Evolutionary conservation across 2,797 vertebrate species (phyloP), one percentile per base, ranked within the genome.

Genomic region (Platyrinchus mystaceus): DNA sequence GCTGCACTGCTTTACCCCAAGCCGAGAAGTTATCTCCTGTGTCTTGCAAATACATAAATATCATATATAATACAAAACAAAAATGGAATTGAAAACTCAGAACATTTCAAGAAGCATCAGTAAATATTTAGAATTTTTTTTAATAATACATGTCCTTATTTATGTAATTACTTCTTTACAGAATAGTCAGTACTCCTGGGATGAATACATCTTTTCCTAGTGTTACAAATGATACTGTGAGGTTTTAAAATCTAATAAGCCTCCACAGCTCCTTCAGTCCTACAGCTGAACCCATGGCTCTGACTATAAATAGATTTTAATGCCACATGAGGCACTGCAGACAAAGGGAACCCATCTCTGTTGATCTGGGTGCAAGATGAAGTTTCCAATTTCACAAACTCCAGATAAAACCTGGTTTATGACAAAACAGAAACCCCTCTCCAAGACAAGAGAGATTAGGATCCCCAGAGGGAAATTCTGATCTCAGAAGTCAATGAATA

Each of bases 301-400:
- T 66, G 39, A 55, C 30, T 94, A 69, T 36, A 88, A 74, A 75
- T 22, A 82, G 82, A 80, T 85, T 92, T 84, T 84, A 91, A 83
- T 13, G n/a, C 36, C 63, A 76, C 28, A 46, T 23, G 58, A 64
- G 84, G 41, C 17, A 49, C 28, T 47, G 43, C 27, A 92, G 67
- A 87, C n/a, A 92, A 60, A 82, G 24, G n/a, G 39, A 76, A 70
- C 7, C 22, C 11, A 2, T 28, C 24, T 70, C 14, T 28, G n/a
- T 28, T 66, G 37, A 79, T 27, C 37, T n/a, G 55, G 7, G 36
- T 49, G 7, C 64, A 79, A 39, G 46, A 62, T 9, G 11, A 27
- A 85, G 50, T 28, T 92, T 66, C 41, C 1, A 0, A 22, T 47
- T 44, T 80, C 30, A 66, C n/a, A 73, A 28, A 6, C 41, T 36